Evolutionary conservation across 2,888 invertebrate genomes (phyloP).

Genomic region (Sabatieria punctata): DNA sequence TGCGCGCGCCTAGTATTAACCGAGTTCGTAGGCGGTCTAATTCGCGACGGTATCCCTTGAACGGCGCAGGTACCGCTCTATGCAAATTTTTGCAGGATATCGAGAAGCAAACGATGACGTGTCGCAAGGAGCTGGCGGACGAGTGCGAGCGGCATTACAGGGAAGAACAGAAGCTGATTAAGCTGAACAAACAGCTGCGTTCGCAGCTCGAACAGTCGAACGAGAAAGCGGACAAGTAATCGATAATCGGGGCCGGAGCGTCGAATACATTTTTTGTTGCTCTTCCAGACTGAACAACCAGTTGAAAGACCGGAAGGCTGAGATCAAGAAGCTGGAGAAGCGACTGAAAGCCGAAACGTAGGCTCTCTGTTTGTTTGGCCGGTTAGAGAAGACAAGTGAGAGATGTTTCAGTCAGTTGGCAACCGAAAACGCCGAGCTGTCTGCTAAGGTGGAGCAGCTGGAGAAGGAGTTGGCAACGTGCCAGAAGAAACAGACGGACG

Average conservation of each 20-base stretch:
- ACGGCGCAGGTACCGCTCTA: no score
- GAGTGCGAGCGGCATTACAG: slow-evolving; percentile 11
- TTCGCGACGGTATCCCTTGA: no score
- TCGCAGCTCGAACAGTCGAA: slow-evolving; percentile 10
- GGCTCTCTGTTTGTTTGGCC: neutral
- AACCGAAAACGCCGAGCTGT: slow-evolving; percentile 15
- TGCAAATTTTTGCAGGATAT: no score
- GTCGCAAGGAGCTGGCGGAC: slow-evolving; percentile 12
- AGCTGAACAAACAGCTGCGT: slow-evolving; percentile 11
- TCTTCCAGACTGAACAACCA: slow-evolving; percentile 9
- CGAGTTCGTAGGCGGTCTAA: no score
- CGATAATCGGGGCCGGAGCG: neutral
- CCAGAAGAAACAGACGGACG: slow-evolving; percentile 14
- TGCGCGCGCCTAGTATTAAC: no score
- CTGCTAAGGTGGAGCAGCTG: slow-evolving; percentile 14
- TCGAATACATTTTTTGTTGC: neutral
- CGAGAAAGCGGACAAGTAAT: slow-evolving; percentile 10
- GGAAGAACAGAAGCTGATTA: slow-evolving; percentile 11
- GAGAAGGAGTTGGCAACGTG: slow-evolving; percentile 14
- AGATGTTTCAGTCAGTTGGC: slow-evolving; percentile 4
- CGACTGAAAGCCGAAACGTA: slow-evolving; percentile 8
- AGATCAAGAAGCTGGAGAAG: slow-evolving; percentile 23
- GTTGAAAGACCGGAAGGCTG: slow-evolving; percentile 14
- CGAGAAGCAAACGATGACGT: slow-evolving; percentile 13
- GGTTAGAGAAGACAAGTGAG: neutral